These are phyloP conservation scores for Oligia fasciuncula DNA, from an alignment of 2,888 invertebrate genomes.

Conservation along the genomic window DNA sequence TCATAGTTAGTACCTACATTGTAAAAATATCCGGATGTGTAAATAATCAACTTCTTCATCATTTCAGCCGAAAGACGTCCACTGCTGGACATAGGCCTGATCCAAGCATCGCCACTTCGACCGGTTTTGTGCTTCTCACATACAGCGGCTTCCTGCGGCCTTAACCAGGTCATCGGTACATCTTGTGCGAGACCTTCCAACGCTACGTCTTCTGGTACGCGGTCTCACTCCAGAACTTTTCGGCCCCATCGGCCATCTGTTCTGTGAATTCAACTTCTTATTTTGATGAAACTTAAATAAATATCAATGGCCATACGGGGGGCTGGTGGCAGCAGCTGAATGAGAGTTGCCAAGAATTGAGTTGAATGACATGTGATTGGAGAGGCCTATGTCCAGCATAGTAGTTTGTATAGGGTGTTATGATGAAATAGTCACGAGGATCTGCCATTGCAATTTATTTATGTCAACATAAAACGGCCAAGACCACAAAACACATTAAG, in stretches of 20 bases:
- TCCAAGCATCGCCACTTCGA: background rate
- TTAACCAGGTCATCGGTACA: background rate
- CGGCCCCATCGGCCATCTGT: background rate
- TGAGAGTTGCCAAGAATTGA: background rate
- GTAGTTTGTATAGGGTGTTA: background rate
- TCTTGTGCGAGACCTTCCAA: background rate
- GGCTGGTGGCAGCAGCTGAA: background rate
- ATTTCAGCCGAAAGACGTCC: background rate
- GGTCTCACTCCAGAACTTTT: too few species aligned
- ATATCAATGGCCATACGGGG: background rate
- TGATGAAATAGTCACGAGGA: background rate
- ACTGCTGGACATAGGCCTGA: too few species aligned
- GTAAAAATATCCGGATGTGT: slow-evolving; percentile 30
- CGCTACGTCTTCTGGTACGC: background rate
- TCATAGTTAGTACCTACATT: background rate
- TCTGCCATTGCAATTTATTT: background rate
- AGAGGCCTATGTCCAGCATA: background rate
- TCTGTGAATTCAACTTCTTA: background rate
- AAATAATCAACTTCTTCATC: background rate
- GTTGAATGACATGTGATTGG: background rate
- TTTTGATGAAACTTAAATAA: too few species aligned
- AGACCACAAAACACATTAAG: too few species aligned
- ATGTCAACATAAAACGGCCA: too few species aligned
- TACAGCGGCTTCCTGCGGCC: background rate
- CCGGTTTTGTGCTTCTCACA: background rate